Base-by-base conservation (phyloP, 1,140 invertebrate species). In the Lepidostoma basale region DNA sequence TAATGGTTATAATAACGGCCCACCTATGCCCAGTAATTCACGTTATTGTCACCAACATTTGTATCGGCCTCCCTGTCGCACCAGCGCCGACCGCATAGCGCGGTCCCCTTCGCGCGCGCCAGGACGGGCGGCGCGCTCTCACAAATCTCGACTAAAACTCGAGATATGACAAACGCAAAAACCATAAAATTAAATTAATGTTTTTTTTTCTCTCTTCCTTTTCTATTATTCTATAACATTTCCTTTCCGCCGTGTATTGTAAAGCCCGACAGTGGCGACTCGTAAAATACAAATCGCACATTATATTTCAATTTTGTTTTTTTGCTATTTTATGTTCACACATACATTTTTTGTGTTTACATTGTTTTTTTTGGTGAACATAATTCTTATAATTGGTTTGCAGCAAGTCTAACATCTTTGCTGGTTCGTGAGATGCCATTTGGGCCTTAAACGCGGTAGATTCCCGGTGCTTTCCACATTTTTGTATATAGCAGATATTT, bases 181-280 rank as follows among this genome's bases (percentile, higher is more conserved):
- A 79, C 81, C 79, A 82, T 83, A 77, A 83, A 83, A 81, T 81
- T 81, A 83, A 81, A 82, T 81, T 80, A 83, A 82, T 82, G 80
- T 74, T 67, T 75, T 76, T n/a, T 75, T 75, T 76, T 78, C 75
- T 77, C 77, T 76, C 62, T 67, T 69, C 67, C 59, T 69, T 73
- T 73, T 73, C 71, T 67, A 69, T 73, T 72, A 72, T 72, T 72
- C 65, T 68, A 68, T 65, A 67, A 69, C 67, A 63, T 64, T 69
- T 69, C 67, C 67, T 69, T 54, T 64, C 16, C 33, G 45, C 65
- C 28, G 65, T 52, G 67, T 52, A 62, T 68, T 68, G 42, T 62
- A 68, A 68, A 68, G 67, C 67, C 23, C n/a, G 4, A 4, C 28
- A 62, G 14, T 44, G 67, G 47, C 58, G 67, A 6, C 26, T 23